phyloP scores from a whole-genome alignment of 2,113 vertebrate species.

The Passer montanus region DNA sequence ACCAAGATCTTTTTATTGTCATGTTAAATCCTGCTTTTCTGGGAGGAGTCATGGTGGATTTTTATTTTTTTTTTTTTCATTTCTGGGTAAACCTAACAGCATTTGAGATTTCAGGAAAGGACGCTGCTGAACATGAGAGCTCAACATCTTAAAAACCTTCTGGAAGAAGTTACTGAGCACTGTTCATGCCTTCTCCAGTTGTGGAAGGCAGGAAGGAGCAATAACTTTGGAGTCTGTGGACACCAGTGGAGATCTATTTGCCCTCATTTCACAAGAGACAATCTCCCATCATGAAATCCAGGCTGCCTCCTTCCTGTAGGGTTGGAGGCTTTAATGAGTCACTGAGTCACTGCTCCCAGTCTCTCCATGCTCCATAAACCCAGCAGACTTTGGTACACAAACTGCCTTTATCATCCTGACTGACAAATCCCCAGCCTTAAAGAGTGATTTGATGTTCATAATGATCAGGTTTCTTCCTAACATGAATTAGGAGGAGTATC shows the following conservation, averaged over 20 bases:
- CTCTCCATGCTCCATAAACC: background rate
- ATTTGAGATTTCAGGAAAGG: background rate
- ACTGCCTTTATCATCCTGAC: background rate
- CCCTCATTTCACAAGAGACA: background rate
- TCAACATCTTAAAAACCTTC: background rate
- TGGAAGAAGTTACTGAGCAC: background rate
- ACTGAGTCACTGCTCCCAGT: background rate
- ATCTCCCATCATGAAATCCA: background rate
- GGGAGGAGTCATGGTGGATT: background rate
- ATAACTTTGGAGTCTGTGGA: background rate
- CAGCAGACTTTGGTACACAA: background rate
- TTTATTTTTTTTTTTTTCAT: background rate
- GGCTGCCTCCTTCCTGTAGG: background rate
- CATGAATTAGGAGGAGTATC: background rate
- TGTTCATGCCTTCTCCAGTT: accelerated
- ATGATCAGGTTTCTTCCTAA: background rate
- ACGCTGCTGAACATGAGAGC: background rate
- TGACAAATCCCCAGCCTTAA: background rate
- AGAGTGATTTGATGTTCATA: background rate
- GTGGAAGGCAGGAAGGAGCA: background rate
- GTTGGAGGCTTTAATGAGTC: background rate
- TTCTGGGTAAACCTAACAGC: background rate
- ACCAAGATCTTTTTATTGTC: background rate
- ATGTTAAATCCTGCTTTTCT: background rate
- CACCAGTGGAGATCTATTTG: background rate